phyloP scores from a whole-genome alignment of 2,888 invertebrate genomes.

The Perizoma flavofasciatum region DNA sequence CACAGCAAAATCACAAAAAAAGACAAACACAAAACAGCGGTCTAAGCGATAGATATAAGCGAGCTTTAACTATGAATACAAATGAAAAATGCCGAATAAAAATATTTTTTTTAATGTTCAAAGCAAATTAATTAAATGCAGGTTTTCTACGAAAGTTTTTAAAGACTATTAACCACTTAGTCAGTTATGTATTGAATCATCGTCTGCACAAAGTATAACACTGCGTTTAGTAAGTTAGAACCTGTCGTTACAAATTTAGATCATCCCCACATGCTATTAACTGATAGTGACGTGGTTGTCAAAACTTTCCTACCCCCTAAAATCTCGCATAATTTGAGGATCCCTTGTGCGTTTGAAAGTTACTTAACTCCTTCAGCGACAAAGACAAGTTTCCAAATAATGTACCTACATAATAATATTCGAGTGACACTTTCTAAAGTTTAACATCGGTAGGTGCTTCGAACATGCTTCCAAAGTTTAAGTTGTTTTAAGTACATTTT shows the following conservation, averaged over 20 bases:
- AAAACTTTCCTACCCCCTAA: slow-evolving; percentile 65
- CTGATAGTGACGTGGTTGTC: slow-evolving; percentile 78
- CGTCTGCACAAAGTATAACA: slow-evolving; percentile 11
- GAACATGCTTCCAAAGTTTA: slow-evolving; percentile 18
- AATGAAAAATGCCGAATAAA: too few species aligned
- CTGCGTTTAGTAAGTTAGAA: slow-evolving; percentile 29
- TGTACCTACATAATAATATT: slow-evolving; percentile 39
- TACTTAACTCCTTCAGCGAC: slow-evolving; percentile 58
- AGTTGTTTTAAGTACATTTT: slow-evolving; percentile 8
- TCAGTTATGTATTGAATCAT: background rate
- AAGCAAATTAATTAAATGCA: too few species aligned
- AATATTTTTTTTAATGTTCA: too few species aligned
- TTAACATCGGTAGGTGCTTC: slow-evolving; percentile 18
- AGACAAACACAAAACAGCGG: too few species aligned
- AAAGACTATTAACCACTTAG: too few species aligned
- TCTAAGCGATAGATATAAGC: too few species aligned
- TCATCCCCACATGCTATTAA: slow-evolving; percentile 67
- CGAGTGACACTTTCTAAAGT: slow-evolving; percentile 32
- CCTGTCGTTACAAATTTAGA: slow-evolving; percentile 65
- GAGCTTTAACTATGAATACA: too few species aligned
- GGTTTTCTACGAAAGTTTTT: too few species aligned
- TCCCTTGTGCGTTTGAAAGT: slow-evolving; percentile 77
- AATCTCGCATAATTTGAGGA: slow-evolving; percentile 60
- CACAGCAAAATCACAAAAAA: too few species aligned
- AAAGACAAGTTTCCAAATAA: slow-evolving; percentile 55